phyloP scores from a whole-genome alignment of 2,888 invertebrate species.

The Dicycla oo region DNA sequence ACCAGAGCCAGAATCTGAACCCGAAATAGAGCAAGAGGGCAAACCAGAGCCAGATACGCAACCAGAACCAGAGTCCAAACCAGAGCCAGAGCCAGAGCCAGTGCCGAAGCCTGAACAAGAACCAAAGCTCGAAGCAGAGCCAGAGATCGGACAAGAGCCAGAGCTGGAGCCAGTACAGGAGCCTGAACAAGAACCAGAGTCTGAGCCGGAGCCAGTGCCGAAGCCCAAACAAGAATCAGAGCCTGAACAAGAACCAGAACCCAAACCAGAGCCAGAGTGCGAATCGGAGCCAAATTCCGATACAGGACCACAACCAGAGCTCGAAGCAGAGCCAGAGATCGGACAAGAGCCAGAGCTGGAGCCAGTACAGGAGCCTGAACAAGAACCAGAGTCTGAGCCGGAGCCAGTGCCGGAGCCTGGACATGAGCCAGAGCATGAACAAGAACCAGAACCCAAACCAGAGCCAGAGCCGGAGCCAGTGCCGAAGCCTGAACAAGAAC shows the following conservation, averaged over 20 bases:
- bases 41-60: not conserved
- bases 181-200: no score
- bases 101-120: no score
- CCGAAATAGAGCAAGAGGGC: no score
- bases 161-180: not conserved
- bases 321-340: rapidly evolving
- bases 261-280: not conserved
- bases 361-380: no score
- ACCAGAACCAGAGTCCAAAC: not conserved
- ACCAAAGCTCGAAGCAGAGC: not conserved
- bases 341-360: not conserved
- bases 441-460: not conserved
- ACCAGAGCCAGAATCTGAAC: no score
- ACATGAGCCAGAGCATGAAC: no score
- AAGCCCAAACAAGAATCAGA: not conserved
- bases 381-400: not conserved
- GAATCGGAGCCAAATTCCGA: no score
- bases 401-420: rapidly evolving
- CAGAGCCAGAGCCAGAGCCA: not conserved
- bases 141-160: not conserved
- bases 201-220: no score
- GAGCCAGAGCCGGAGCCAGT: not conserved
- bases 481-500: not conserved
- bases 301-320: no score
- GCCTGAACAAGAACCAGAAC: not conserved